phyloP scores from a whole-genome alignment of 1,140 invertebrate genomes.

The Drosophila burlai region DNA sequence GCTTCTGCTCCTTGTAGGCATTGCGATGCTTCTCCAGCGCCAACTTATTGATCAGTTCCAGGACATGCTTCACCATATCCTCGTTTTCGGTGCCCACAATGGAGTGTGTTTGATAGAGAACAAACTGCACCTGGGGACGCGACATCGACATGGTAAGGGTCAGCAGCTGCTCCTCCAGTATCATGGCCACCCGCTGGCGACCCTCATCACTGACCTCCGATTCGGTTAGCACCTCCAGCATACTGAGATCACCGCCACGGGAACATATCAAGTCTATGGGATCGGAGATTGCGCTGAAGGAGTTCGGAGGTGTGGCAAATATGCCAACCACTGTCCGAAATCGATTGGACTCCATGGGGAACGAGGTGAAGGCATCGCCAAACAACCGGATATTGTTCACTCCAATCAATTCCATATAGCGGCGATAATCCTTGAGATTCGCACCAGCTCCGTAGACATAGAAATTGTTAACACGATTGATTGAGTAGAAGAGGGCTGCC shows the following conservation, averaged over 20 bases:
- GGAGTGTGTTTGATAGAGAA: conserved; percentile 90
- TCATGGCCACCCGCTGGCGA: conserved; percentile 86
- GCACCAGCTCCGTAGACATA: conserved; percentile 87
- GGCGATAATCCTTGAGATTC: conserved; percentile 86
- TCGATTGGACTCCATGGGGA: conserved; percentile 86
- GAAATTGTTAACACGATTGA: conserved; percentile 87
- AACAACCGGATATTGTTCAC: conserved; percentile 87
- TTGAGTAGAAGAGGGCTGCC: conserved; percentile 88
- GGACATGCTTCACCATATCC: conserved; percentile 87
- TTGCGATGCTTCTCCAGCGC: conserved; percentile 87
- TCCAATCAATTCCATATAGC: conserved; percentile 86
- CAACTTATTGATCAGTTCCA: conserved; percentile 88
- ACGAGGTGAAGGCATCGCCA: conserved; percentile 87
- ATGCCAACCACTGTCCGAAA: conserved; percentile 90
- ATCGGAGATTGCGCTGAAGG: conserved; percentile 90
- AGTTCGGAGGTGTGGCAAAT: conserved; percentile 91
- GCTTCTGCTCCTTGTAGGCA: conserved; percentile 70
- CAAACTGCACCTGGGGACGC: conserved; percentile 89
- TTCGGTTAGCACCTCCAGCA: conserved; percentile 89
- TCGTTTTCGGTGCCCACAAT: conserved; percentile 89
- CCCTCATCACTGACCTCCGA: conserved; percentile 88
- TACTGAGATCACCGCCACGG: conserved; percentile 88
- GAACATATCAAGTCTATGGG: conserved; percentile 90
- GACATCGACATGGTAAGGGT: conserved; percentile 89
- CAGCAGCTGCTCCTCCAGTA: conserved; percentile 89